Evolutionary conservation across 2,888 invertebrate genomes (phyloP).

Genomic region (Cyaniris semiargus): DNA sequence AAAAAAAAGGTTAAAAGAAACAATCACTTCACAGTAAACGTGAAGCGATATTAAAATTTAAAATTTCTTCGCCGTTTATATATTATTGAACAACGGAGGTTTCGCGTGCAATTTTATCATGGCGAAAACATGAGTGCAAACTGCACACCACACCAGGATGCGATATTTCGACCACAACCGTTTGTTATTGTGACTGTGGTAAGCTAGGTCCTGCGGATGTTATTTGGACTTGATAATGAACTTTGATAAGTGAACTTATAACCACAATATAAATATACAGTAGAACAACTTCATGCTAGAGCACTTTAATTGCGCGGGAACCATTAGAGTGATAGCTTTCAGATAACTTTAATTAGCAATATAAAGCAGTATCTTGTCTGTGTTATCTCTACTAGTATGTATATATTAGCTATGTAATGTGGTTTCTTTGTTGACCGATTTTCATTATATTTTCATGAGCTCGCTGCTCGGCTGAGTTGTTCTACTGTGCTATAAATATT

Average conservation of each 20-base stretch:
- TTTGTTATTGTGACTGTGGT: neutral
- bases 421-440: too few relatives aligned
- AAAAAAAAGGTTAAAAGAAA: constrained; percentile 26
- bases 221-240: neutral
- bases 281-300: neutral
- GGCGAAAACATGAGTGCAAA: neutral
- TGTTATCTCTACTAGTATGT: too few relatives aligned
- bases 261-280: neutral
- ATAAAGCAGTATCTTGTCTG: too few relatives aligned
- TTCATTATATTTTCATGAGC: too few relatives aligned
- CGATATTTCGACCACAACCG: neutral
- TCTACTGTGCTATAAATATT: too few relatives aligned
- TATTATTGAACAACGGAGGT: neutral
- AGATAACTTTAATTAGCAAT: too few relatives aligned
- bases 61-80: neutral
- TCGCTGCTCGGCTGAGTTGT: too few relatives aligned
- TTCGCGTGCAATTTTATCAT: constrained; percentile 23
- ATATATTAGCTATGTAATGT: too few relatives aligned
- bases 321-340: too few relatives aligned
- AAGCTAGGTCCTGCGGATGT: neutral
- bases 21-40: constrained; percentile 64
- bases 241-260: neutral
- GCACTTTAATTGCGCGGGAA: too few relatives aligned
- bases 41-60: constrained; percentile 53
- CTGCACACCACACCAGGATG: neutral